Evolutionary conservation across 1,140 invertebrate species (phyloP).

Genomic region (Microplitis mediator): DNA sequence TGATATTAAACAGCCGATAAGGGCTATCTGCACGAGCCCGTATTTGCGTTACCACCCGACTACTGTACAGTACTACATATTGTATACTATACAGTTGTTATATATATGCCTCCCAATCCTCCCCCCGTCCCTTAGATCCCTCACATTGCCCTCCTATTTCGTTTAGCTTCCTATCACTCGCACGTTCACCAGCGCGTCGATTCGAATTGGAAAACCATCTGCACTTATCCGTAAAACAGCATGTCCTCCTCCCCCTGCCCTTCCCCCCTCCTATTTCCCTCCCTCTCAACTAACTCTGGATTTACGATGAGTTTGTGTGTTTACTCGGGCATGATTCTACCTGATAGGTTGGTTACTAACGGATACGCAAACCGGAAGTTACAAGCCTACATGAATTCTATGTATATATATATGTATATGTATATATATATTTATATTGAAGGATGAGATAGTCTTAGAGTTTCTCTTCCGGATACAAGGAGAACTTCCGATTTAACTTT

Average conservation of each 20-base stretch:
- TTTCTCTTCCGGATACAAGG: not conserved
- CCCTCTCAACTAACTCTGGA: not conserved
- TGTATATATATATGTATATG: not conserved
- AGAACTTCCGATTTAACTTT: not conserved
- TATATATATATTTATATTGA: not conserved
- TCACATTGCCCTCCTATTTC: not conserved
- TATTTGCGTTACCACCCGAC: slow-evolving; percentile 31
- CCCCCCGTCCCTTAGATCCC: not conserved
- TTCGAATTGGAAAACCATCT: slow-evolving; percentile 33
- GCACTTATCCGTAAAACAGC: slow-evolving; percentile 22
- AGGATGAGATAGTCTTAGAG: not conserved
- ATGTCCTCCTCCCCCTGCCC: not conserved
- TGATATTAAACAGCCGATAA: slow-evolving; percentile 36
- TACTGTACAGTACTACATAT: not conserved
- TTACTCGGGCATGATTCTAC: not conserved
- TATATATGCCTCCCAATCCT: not conserved
- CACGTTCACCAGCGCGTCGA: not conserved
- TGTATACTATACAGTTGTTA: not conserved
- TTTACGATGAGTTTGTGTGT: slow-evolving; percentile 17
- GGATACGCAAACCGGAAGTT: slow-evolving; percentile 3
- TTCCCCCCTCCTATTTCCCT: no score
- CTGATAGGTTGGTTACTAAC: not conserved
- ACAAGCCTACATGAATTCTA: not conserved
- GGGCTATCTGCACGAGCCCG: slow-evolving; percentile 37
- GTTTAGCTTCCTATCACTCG: slow-evolving; percentile 1